Conservation (phyloP, 2,113 vertebrate species). For the Ceratotherium simum region DNA sequence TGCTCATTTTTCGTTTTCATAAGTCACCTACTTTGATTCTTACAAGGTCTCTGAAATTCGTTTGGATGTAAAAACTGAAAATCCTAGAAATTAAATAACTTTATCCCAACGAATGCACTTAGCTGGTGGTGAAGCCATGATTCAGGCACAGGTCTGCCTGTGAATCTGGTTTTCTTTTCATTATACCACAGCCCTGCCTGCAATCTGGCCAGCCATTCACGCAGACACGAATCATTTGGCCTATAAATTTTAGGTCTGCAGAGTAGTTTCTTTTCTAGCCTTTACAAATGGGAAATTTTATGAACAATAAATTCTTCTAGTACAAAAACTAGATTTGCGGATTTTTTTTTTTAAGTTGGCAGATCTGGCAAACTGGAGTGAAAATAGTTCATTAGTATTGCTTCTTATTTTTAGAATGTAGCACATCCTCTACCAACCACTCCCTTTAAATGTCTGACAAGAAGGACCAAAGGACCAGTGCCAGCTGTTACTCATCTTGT, state of each 20-base stretch:
- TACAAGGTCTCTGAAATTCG: background rate
- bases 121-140: too few relatives aligned
- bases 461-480: background rate
- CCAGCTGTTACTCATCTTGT: accelerated
- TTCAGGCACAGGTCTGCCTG: background rate
- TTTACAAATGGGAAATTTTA: background rate
- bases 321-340: background rate
- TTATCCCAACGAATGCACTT: background rate
- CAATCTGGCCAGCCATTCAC: too few relatives aligned
- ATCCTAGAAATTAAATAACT: background rate
- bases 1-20: background rate
- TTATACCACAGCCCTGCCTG: background rate
- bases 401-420: background rate
- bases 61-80: background rate
- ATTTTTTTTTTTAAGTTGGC: background rate
- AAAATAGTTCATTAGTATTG: background rate
- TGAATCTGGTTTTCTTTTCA: background rate
- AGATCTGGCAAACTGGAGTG: background rate
- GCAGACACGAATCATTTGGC: background rate
- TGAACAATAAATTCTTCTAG: background rate
- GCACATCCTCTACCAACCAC: accelerated
- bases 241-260: background rate
- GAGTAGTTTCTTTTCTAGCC: background rate
- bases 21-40: background rate
- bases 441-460: background rate